A percentile compares a stretch with the other conserved stretches of the same genome.
These are phyloP conservation scores for Heliconius aoede DNA, from an alignment of 2,888 invertebrate species.

Conservation along the genomic window DNA sequence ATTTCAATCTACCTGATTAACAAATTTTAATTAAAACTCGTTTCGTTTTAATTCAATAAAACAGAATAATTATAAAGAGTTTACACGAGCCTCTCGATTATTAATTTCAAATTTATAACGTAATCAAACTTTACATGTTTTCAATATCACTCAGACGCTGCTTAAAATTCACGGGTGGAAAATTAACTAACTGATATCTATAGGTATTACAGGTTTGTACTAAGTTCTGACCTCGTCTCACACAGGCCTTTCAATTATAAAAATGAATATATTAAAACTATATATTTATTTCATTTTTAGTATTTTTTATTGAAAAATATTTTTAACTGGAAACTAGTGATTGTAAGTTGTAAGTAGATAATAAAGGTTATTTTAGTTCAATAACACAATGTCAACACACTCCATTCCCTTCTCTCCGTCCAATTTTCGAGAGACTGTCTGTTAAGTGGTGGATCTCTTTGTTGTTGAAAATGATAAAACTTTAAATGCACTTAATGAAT, in stretches of 20 bases:
- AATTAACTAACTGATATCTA: constrained; percentile 17
- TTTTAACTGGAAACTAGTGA: no score
- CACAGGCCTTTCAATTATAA: constrained; percentile 14
- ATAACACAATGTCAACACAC: no score
- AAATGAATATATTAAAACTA: constrained; percentile 6
- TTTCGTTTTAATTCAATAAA: constrained; percentile 5
- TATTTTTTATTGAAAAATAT: background rate
- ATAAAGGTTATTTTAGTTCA: no score
- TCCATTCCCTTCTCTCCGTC: no score
- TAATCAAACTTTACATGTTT: constrained; percentile 26
- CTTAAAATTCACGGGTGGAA: constrained; percentile 27
- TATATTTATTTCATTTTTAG: background rate
- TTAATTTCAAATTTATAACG: constrained; percentile 22
- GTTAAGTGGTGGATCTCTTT: no score
- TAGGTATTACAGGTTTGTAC: background rate
- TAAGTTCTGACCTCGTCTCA: constrained; percentile 11
- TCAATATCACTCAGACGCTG: constrained; percentile 28
- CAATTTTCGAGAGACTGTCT: no score
- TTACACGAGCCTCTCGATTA: constrained; percentile 19
- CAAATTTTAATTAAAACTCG: background rate
- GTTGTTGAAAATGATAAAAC: no score
- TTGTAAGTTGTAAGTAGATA: no score
- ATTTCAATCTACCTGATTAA: constrained; percentile 1
- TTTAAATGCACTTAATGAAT: no score
- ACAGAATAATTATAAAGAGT: constrained; percentile 27